These are phyloP conservation scores for Uromys caudimaculatus DNA, from an alignment of 2,797 vertebrate species.

Conservation along the genomic window DNA sequence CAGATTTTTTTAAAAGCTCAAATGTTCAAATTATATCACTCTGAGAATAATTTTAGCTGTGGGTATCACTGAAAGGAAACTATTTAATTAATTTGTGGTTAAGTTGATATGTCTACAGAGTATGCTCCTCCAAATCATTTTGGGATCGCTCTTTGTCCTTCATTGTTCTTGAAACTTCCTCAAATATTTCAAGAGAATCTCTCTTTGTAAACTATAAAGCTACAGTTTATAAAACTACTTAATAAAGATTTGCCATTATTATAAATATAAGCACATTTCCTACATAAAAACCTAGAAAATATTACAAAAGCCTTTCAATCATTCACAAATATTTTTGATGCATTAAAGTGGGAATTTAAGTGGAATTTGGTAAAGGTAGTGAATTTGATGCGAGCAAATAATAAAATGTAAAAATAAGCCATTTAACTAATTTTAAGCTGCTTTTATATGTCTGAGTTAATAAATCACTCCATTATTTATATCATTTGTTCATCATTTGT, in stretches of 20 bases:
- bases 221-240: not conserved
- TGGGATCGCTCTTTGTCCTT: slow-evolving; percentile 74
- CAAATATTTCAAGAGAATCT: not conserved
- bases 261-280: slow-evolving; percentile 22
- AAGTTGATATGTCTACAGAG: slow-evolving; percentile 71
- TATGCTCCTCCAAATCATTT: slow-evolving; percentile 66
- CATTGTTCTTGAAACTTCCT: slow-evolving; percentile 70
- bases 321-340: not conserved
- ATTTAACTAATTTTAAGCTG: not conserved
- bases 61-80: slow-evolving; percentile 77
- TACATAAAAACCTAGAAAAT: slow-evolving; percentile 8
- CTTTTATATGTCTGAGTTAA: not conserved
- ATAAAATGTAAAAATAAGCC: slow-evolving; percentile 3
- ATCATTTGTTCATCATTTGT: not conserved
- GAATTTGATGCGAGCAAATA: not conserved
- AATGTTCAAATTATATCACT: slow-evolving; percentile 76
- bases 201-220: slow-evolving; percentile 6
- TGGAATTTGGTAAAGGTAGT: not conserved
- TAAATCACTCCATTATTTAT: slow-evolving; percentile 13
- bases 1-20: slow-evolving; percentile 69
- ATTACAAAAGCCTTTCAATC: not conserved
- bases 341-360: not conserved
- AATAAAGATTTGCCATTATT: not conserved
- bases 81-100: slow-evolving; percentile 85
- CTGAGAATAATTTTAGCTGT: slow-evolving; percentile 69